Evolutionary conservation across 1,140 invertebrate species (phyloP), one percentile per base, ranked within the genome.

Genomic region (Camponotus pennsylvanicus): DNA sequence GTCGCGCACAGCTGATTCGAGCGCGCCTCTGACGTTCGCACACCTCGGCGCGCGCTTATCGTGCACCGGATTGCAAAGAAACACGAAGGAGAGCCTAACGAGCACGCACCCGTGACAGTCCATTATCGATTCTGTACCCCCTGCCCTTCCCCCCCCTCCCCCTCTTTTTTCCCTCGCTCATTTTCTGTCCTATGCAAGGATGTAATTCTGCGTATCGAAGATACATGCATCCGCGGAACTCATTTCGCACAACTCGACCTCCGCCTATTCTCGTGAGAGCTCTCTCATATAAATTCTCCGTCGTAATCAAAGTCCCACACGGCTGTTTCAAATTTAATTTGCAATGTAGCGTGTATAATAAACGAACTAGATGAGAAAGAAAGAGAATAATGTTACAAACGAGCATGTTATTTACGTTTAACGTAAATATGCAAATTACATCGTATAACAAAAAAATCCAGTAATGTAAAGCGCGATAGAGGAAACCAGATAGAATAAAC

Each of bases 41-140:
- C 87, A 89, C 87, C 88, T 83, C 69, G 70, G 67, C 86, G 77
- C 66, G 76, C 87, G 71, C 88, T 89, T 89, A 89, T 89, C 88
- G 87, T 40, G 3, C 45, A 18, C 76, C 69, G 85, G 77, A 78
- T 75, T 85, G 88, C 73, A 49, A 88, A 66, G 78, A 57, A 82
- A 88, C 88, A 76, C 82, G 83, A 78, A 59, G 73, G 66, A 57
- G 76, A 79, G 71, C 76, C 85, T 89, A 89, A 90, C 88, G 88
- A 90, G 88, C 87, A 86, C 84, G 84, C 88, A 89, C 78, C 63
- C 77, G 52, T 83, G 37, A 75, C 79, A 78, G 73, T 57, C 59
- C 55, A 71, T 87, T 89, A 89, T 90, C 88, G 88, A 73, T 73
- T 83, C 79, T 18, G 9, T 21, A 55, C 18, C 52, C 49, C 27